These are phyloP conservation scores for Dicyrtomina minuta DNA, from an alignment of 2,888 invertebrate genomes.

Conservation along the genomic window DNA sequence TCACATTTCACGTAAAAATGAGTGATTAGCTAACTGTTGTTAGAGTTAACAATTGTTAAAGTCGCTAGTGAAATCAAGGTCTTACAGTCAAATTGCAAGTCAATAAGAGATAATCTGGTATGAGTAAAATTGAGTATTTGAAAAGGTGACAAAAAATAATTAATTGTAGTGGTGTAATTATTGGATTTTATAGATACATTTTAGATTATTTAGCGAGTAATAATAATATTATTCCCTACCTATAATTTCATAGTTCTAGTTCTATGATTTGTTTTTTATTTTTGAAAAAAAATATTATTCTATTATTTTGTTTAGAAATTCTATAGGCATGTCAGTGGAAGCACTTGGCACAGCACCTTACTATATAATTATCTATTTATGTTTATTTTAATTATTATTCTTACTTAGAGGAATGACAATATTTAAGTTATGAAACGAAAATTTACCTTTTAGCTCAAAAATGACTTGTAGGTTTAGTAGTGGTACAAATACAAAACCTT, in stretches of 20 bases:
- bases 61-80: too few species aligned
- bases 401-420: neutral
- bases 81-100: too few species aligned
- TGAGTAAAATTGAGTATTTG: too few species aligned
- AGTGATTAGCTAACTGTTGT: too few species aligned
- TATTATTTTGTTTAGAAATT: neutral
- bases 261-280: conserved; percentile 2
- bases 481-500: neutral
- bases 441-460: neutral
- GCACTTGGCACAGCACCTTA: too few species aligned
- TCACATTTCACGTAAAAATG: too few species aligned
- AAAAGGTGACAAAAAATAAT: neutral
- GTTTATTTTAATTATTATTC: neutral
- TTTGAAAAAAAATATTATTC: neutral
- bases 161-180: too few species aligned
- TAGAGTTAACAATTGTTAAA: too few species aligned
- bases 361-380: neutral
- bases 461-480: neutral
- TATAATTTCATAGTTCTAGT: neutral
- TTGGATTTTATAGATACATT: neutral
- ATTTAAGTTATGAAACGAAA: neutral
- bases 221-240: neutral
- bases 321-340: too few species aligned
- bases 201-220: neutral
- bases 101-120: too few species aligned